These are phyloP conservation scores for Leistus spinibarbis DNA, from an alignment of 2,888 invertebrate species.

Conservation along the genomic window DNA sequence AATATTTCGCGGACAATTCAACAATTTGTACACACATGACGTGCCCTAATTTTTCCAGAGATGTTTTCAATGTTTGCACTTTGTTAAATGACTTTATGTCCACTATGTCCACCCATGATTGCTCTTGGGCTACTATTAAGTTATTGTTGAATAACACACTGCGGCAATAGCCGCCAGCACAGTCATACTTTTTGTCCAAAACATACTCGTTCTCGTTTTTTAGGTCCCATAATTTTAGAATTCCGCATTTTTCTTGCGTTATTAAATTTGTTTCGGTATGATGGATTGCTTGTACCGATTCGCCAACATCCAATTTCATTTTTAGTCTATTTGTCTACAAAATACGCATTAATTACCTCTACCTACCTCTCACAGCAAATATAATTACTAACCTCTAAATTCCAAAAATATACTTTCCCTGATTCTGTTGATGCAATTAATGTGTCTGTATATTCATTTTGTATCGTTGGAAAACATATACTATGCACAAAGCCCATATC, in stretches of 20 bases:
- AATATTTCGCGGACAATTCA: slow-evolving; percentile 58
- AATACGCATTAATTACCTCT: neutral
- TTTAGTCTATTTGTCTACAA: slow-evolving; percentile 74
- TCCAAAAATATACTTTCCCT: slow-evolving; percentile 79
- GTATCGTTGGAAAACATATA: slow-evolving; percentile 68
- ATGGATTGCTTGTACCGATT: slow-evolving; percentile 67
- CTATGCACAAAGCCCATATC: slow-evolving; percentile 77
- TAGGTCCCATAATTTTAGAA: slow-evolving; percentile 69
- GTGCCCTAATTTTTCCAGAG: slow-evolving; percentile 62
- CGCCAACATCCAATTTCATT: slow-evolving; percentile 69
- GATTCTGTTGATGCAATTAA: slow-evolving; percentile 76
- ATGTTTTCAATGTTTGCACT: slow-evolving; percentile 56
- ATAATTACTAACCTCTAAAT: slow-evolving; percentile 67
- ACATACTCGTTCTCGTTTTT: slow-evolving; percentile 65
- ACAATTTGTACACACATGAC: slow-evolving; percentile 69
- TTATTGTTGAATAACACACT: slow-evolving; percentile 66
- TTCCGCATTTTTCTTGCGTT: slow-evolving; percentile 77
- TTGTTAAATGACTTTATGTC: slow-evolving; percentile 55
- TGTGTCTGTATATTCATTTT: slow-evolving; percentile 63
- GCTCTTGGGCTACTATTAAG: slow-evolving; percentile 70
- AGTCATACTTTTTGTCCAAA: slow-evolving; percentile 63
- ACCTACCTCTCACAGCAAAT: too few species aligned
- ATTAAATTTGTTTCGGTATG: slow-evolving; percentile 67
- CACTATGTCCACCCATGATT: slow-evolving; percentile 60
- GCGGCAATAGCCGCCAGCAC: slow-evolving; percentile 75